phyloP scores from a whole-genome alignment of 1,140 invertebrate species.

The Aricia agestis region DNA sequence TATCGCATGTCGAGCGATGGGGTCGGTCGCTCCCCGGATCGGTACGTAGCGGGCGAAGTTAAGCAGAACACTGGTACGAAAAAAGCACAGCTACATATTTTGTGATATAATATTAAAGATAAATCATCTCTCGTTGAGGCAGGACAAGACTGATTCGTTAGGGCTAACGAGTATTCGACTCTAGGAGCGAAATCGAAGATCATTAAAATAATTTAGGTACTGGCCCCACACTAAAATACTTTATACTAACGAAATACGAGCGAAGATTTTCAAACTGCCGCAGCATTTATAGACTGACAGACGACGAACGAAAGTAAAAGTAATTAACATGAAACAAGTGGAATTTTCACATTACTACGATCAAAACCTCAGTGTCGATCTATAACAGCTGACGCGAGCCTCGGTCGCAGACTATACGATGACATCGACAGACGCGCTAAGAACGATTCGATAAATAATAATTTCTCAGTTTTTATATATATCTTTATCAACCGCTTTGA shows the following conservation, averaged over 20 bases:
- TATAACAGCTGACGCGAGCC: conserved; percentile 30
- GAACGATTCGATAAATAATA: not conserved
- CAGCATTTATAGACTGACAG: conserved; percentile 15
- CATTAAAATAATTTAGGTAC: conserved; percentile 20
- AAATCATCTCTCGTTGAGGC: conserved; percentile 36
- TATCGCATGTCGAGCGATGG: too few relatives aligned
- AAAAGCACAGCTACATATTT: conserved; percentile 45
- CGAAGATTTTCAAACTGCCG: conserved; percentile 1
- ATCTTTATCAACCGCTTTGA: not conserved
- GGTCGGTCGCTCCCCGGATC: not conserved
- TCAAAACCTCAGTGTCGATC: conserved; percentile 18
- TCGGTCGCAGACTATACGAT: conserved; percentile 26
- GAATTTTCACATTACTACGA: conserved; percentile 1
- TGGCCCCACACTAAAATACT: conserved; percentile 25
- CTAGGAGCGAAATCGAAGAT: conserved; percentile 15
- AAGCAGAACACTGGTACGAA: conserved; percentile 56
- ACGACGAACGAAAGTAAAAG: not conserved
- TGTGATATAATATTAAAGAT: conserved; percentile 46
- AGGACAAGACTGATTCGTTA: conserved; percentile 51
- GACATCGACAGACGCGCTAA: conserved; percentile 28
- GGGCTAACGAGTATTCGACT: conserved; percentile 27
- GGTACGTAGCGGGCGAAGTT: conserved; percentile 13
- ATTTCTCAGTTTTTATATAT: not conserved
- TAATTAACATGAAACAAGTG: not conserved
- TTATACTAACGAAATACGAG: conserved; percentile 14